Evolutionary conservation across 2,113 vertebrate species (phyloP), one percentile per base, ranked within the genome.

Genomic region (Proterorhinus semilunaris): DNA sequence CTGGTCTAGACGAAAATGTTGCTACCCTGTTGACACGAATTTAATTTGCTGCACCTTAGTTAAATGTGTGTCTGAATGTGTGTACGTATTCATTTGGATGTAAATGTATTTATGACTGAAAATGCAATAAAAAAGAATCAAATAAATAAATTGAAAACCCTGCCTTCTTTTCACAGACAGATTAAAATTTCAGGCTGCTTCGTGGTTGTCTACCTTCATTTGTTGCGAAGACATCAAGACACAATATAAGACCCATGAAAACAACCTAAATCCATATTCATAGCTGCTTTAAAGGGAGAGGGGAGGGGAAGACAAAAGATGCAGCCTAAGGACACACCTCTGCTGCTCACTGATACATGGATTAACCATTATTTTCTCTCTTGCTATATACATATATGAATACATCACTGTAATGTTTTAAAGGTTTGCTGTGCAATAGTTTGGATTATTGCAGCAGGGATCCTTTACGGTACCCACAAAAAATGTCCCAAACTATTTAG

Each of bases 401-500:
- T 53, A 21, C 10, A 21, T 21, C 21, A 54, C 21, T 9, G 16
- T 21, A 54, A 54, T 27, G 17, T 55, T 55, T 55, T 55, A 27
- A 6, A 11, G 53, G 27, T 55, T 21, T 16, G 52, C 16, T n/a
- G 7, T 3, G 7, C 2, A 15, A n/a, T 61, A n/a, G 58, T 61
- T 61, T 9, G 43, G 9, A 61, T 8, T 15, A 44, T 61, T 44
- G 58, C 58, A 61, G 57, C 57, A 8, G 36, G 43, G 7, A 16
- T 16, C n/a, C 1, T 53, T 15, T 44, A 61, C 49, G 44, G n/a
- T 44, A 44, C 44, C 2, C 9, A 5, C 58, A 4, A 44, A 45
- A 61, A 61, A 61, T n/a, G 57, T 44, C 58, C 36, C 12, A 6
- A 45, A 61, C 36, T 61, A 61, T 61, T 61, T 61, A 61, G 42